phyloP scores from a whole-genome alignment of 2,888 invertebrate genomes.

The Myopa testacea region DNA sequence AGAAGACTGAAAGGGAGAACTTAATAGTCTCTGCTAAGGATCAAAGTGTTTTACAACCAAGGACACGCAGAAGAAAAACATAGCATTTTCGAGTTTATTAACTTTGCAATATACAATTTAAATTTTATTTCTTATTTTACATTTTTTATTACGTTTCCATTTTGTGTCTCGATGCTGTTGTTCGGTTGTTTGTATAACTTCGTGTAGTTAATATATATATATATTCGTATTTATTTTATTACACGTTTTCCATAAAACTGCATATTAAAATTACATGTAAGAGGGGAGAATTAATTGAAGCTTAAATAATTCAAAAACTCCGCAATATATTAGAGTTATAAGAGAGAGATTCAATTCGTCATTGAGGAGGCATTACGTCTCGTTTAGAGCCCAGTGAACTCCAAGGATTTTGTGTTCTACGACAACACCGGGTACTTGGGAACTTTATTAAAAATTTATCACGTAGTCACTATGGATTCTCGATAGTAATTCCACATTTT shows the following conservation, averaged over 20 bases:
- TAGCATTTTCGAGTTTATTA: neutral
- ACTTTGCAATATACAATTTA: no score
- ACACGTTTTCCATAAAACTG: neutral
- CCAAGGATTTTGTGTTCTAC: no score
- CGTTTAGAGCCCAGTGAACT: no score
- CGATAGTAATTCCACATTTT: no score
- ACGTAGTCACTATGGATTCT: no score
- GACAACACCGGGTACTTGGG: no score
- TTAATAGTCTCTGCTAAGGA: neutral
- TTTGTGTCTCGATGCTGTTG: neutral
- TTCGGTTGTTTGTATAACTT: neutral
- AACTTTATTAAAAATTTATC: no score
- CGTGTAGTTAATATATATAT: neutral
- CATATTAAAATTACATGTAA: neutral
- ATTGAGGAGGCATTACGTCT: no score
- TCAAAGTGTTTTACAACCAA: neutral
- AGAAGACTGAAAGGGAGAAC: conserved; percentile 10
- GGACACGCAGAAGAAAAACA: neutral
- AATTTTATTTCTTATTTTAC: neutral
- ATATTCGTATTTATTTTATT: neutral
- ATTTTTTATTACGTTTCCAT: neutral
- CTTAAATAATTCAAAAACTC: no score
- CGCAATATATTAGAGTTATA: no score
- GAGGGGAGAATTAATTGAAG: no score
- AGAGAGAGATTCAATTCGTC: no score